A percentile compares a stretch with the other conserved stretches of the same genome.
Evolutionary conservation across 2,113 vertebrate species (phyloP).

Genomic region (Oryctolagus cuniculus): DNA sequence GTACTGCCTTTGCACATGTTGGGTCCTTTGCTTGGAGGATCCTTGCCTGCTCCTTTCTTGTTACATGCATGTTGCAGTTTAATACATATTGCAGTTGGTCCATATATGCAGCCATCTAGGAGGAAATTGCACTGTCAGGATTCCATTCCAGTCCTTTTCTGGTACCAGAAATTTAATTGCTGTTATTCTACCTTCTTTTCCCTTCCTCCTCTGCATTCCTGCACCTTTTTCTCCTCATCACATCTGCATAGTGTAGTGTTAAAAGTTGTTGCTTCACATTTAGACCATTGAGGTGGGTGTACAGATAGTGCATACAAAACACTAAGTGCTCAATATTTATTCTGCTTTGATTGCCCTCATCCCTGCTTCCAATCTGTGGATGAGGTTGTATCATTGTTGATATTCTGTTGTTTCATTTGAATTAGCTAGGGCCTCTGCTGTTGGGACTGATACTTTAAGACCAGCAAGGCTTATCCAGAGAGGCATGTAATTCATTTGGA

Average conservation of each 20-base stretch:
- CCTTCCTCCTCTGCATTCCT: background rate
- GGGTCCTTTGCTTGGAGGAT: background rate
- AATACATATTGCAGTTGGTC: background rate
- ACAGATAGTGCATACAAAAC: background rate
- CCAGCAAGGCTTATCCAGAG: background rate
- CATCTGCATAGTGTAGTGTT: background rate
- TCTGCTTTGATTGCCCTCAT: background rate
- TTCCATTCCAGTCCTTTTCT: background rate
- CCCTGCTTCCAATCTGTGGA: background rate
- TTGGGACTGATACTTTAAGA: background rate
- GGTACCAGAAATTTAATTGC: background rate
- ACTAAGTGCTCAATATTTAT: background rate
- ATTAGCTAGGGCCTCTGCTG: background rate
- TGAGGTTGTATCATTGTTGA: background rate
- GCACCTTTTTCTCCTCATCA: background rate
- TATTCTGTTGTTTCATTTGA: background rate
- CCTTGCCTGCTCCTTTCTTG: background rate
- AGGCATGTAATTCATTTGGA: background rate
- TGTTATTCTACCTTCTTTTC: background rate
- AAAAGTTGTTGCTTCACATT: background rate
- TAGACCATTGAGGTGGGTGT: background rate
- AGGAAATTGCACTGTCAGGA: background rate
- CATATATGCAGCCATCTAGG: no score
- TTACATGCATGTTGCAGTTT: background rate
- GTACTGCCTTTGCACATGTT: background rate